Evolutionary conservation across 64 coral and sea anemone genomes (phyloP), one percentile per base, ranked within the genome.

Genomic region (Platygyra sinensis): DNA sequence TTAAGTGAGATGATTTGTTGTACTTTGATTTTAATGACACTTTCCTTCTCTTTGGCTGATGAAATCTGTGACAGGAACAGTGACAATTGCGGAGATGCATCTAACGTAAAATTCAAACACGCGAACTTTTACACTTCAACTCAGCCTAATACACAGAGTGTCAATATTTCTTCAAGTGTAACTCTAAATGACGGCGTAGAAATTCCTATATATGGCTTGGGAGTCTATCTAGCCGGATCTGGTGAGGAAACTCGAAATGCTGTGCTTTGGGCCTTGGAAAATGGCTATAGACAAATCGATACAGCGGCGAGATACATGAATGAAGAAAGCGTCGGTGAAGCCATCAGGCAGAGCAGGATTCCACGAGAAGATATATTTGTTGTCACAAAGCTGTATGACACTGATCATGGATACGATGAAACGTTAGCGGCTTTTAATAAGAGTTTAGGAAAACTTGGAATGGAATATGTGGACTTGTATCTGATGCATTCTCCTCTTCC

Each of bases 391-490:
- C 54, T 99, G 5, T 99, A 99, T 89, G 90, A 93, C 65, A 74
- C 87, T 86, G 94, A 90, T 79, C 97, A 95, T 87, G 97, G 97
- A 1, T 99, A 91, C 86, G 62, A 96, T 10, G 88, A 93, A 79
- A 99, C 97, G 46, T 9, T 95, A 8, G 30, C 20, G 31, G 93
- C 97, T 24, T 96, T 95, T 75, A 55, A 94, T 1, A 87, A 94
- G 29, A 99, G 97, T 89, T 86, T 99, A 28, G 63, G 30, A 50
- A 78, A 52, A 27, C 60, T 99, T 24, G 94, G 94, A 17, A 62
- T 96, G 65, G 94, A 96, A 75, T 99, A 93, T 54, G 94, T 99
- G 72, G 97, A 99, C 75, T 85, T 99, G 84, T 99, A 96, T 79
- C 75, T 99, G 3, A 96, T 99, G 65, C 97, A 99, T 81, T 93